Percentiles rank a stretch among this genome's conserved stretches.
These are phyloP conservation scores for Tipula helvola DNA, from an alignment of 2,888 invertebrate species.

Conservation along the genomic window DNA sequence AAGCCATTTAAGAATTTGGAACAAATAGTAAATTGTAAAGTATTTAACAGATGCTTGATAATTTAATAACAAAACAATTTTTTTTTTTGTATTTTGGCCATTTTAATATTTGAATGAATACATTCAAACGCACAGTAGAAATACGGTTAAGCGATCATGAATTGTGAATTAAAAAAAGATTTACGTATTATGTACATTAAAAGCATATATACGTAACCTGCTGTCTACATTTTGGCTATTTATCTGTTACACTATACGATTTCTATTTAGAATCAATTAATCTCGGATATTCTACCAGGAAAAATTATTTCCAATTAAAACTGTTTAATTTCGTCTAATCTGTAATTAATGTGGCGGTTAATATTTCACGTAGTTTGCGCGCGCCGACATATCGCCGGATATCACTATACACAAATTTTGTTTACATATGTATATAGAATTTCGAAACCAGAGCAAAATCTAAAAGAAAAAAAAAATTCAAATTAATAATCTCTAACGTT, in stretches of 20 bases:
- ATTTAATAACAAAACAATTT: background rate
- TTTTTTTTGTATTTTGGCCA: background rate
- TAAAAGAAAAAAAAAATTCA: background rate
- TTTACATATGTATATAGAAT: background rate
- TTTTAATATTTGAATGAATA: background rate
- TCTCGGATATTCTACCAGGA: background rate
- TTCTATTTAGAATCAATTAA: background rate
- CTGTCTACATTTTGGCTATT: background rate
- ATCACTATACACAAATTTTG: background rate
- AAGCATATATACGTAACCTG: background rate
- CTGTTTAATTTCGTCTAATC: background rate
- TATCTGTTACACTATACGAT: background rate
- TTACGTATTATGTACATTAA: background rate
- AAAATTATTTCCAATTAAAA: background rate
- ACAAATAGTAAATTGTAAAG: background rate
- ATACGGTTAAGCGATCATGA: background rate
- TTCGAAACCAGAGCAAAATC: background rate
- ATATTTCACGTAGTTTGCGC: background rate
- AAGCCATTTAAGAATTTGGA: background rate
- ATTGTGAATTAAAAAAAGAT: background rate
- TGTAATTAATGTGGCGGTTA: background rate
- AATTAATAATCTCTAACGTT: background rate
- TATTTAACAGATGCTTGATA: background rate
- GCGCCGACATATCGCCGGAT: background rate
- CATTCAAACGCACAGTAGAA: background rate